Conservation (phyloP, 1,140 invertebrate species). For the Drosophila ercepeae region DNA sequence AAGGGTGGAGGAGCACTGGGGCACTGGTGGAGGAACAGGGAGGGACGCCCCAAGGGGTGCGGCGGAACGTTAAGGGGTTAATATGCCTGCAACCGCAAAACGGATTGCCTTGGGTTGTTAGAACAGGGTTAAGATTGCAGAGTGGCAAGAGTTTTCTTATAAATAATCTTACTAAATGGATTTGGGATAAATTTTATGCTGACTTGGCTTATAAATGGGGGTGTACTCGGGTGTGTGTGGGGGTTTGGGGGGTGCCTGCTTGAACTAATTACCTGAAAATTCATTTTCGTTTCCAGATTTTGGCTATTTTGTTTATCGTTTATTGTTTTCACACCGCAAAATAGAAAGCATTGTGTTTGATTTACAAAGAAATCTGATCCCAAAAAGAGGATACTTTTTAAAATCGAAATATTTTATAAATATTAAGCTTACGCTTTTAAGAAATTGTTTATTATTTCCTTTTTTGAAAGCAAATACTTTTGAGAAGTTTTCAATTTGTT, state of each 20-base stretch:
- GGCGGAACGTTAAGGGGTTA: constrained; percentile 71
- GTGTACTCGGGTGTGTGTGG: not conserved
- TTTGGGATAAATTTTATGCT: constrained; percentile 66
- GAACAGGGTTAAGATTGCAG: not conserved
- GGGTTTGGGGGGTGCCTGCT: constrained; percentile 42
- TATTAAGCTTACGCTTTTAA: too few species aligned
- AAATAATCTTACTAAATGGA: constrained; percentile 80
- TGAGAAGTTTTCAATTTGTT: too few species aligned
- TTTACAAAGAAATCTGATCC: not conserved
- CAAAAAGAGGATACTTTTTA: too few species aligned
- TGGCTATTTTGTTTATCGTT: constrained; percentile 48
- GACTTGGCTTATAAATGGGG: constrained; percentile 19
- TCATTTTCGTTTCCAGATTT: constrained; percentile 60
- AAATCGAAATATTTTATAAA: too few species aligned
- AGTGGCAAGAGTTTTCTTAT: constrained; percentile 65
- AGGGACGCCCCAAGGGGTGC: not conserved
- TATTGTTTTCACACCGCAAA: constrained; percentile 25
- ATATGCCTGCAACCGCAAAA: constrained; percentile 80
- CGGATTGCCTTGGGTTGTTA: constrained; percentile 61
- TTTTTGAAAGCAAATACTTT: too few species aligned
- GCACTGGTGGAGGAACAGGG: not conserved
- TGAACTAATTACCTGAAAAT: constrained; percentile 79
- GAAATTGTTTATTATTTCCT: too few species aligned
- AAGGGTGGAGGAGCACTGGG: not conserved
- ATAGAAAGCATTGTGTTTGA: not conserved